Conservation (phyloP, 2,888 invertebrate genomes). For the Ennomos quercinarius region DNA sequence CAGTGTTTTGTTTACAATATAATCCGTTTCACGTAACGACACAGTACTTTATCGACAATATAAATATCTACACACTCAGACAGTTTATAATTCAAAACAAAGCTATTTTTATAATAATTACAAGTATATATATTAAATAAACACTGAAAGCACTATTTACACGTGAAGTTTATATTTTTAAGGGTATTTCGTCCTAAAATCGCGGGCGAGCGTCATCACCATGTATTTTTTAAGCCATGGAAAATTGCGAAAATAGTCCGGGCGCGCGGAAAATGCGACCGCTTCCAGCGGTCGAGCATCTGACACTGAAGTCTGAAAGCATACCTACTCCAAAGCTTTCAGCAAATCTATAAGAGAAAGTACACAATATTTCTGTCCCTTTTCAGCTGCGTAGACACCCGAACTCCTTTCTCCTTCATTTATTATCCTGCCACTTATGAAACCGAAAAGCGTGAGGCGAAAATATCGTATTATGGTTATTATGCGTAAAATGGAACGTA, state of each 20-base stretch:
- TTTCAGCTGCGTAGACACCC: slow-evolving; percentile 41
- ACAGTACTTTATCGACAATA: slow-evolving; percentile 17
- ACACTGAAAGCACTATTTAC: slow-evolving; percentile 18
- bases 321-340: slow-evolving; percentile 59
- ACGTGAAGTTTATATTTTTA: not conserved
- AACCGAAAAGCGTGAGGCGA: slow-evolving; percentile 54
- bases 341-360: slow-evolving; percentile 81
- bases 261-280: slow-evolving; percentile 27
- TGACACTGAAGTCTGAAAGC: slow-evolving; percentile 43
- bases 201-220: slow-evolving; percentile 39
- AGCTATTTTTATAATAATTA: not conserved
- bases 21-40: slow-evolving; percentile 32
- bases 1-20: slow-evolving; percentile 39
- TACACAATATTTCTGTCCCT: slow-evolving; percentile 60
- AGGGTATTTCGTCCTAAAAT: slow-evolving; percentile 34
- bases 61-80: not conserved
- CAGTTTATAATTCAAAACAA: slow-evolving; percentile 13
- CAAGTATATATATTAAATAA: not conserved
- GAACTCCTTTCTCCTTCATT: slow-evolving; percentile 52
- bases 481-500: slow-evolving; percentile 54
- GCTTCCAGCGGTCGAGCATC: slow-evolving; percentile 32
- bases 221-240: slow-evolving; percentile 42
- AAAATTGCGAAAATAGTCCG: slow-evolving; percentile 41
- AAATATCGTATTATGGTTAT: slow-evolving; percentile 39
- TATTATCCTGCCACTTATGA: slow-evolving; percentile 61